Evolutionary conservation across 2,797 vertebrate species (phyloP).

Genomic region (Petrocephalus sullivani): DNA sequence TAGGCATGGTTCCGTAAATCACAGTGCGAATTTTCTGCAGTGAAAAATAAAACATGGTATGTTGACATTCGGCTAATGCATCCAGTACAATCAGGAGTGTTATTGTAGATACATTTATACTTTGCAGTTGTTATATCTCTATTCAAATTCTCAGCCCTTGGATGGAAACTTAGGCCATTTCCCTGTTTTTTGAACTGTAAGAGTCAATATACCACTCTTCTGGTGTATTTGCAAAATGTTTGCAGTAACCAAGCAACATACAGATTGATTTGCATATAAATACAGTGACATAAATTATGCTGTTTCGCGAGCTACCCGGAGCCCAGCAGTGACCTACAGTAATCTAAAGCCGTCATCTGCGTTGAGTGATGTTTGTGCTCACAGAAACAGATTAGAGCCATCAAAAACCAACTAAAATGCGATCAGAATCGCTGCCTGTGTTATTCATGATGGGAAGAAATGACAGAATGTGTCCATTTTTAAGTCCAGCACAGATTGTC

Average conservation of each 20-base stretch:
- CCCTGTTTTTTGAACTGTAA: neutral
- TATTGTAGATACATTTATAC: neutral
- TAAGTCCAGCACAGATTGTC: neutral
- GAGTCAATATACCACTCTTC: neutral
- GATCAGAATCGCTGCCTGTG: neutral
- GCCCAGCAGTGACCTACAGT: conserved; percentile 22
- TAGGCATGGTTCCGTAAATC: neutral
- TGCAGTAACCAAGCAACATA: neutral
- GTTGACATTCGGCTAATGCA: neutral
- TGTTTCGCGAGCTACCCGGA: conserved; percentile 17
- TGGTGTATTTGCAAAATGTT: neutral
- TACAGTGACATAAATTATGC: conserved; percentile 31
- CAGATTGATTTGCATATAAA: conserved; percentile 35
- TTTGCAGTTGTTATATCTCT: neutral
- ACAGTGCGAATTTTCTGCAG: too few species aligned
- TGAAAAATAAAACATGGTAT: neutral
- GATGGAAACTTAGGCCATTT: neutral
- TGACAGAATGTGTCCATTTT: conserved; percentile 35
- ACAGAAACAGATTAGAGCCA: neutral
- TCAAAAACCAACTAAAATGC: neutral
- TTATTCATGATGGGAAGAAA: neutral
- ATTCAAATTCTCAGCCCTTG: neutral
- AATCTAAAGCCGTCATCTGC: conserved; percentile 31
- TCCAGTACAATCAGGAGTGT: neutral
- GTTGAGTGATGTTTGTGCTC: conserved; percentile 28